Evolutionary conservation across 2,888 invertebrate species (phyloP), one percentile per base, ranked within the genome.

Genomic region (Micoletzkya japonica): DNA sequence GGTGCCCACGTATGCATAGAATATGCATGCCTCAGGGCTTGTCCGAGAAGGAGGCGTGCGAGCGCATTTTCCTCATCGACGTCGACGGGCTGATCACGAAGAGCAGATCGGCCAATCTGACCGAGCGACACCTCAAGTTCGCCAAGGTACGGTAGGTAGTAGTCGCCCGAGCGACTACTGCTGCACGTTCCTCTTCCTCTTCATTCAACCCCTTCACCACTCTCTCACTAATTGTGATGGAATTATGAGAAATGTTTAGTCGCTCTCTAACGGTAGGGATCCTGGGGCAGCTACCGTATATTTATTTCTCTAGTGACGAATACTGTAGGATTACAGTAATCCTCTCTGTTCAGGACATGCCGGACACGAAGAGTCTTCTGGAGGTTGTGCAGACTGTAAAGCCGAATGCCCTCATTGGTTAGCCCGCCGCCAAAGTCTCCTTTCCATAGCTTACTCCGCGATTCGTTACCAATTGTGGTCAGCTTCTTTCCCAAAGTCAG

Each of bases 21-120:
- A n/a, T n/a, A n/a, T n/a, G n/a, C 90, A 90, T 44, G 95, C n/a
- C n/a, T n/a, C n/a, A 95, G 85, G 87, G 88, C 37, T 95, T 97
- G 3, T 87, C 90, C 0, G 79, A 79, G 49, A 85, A 90, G 0
- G 61, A 68, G 32, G 68, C 68, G 1, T 68, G 57, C 20, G 44
- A 68, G 10, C 91, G 91, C 84, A 93, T 99, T 83, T 98, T 92
- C 92, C 90, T 98, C 91, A 92, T 96, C 60, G 98, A 98, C 88
- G 94, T 94, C 32, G 92, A 92, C 85, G 98, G 98, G 0, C 90
- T 98, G 28, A 91, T 97, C 85, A 94, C 94, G 0, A 92, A 91
- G 81, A 87, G 86, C 74, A 74, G 85, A 34, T 54, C 68, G 63
- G 60, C 66, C 56, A 71, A 74, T 58, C 72, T 80, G 30, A 74